Evolutionary conservation across 2,797 vertebrate species (phyloP).

Genomic region (Notamacropus eugenii): DNA sequence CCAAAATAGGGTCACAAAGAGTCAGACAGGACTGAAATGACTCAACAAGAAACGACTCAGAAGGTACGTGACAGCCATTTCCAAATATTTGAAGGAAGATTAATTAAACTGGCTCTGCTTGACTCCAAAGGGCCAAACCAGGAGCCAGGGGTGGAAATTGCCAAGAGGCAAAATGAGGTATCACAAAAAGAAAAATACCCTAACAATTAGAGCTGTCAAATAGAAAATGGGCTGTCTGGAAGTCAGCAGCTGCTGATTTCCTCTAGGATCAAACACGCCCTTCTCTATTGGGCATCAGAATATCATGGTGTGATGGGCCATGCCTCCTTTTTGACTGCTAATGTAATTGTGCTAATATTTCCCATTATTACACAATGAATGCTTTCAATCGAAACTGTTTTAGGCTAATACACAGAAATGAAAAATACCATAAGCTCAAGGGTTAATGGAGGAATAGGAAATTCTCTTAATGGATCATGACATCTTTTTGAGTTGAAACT

Average conservation of each 20-base stretch:
- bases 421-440: not conserved
- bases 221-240: not conserved
- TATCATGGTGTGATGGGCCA: not conserved
- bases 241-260: not conserved
- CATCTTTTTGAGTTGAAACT: not conserved
- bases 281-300: not conserved
- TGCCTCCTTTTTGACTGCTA: slow-evolving; percentile 1
- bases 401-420: slow-evolving; percentile 28
- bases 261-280: not conserved
- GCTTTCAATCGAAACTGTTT: slow-evolving; percentile 1
- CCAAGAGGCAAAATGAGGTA: not conserved
- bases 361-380: not conserved
- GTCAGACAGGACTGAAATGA: not conserved
- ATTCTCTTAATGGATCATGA: slow-evolving; percentile 19
- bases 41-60: not conserved
- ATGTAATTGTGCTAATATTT: slow-evolving; percentile 2
- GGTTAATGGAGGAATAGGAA: not conserved
- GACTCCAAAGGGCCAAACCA: too few relatives aligned
- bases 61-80: not conserved
- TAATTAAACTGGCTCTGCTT: not conserved
- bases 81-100: not conserved
- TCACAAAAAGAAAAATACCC: not conserved
- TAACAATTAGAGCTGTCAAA: not conserved
- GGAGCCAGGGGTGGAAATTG: not conserved
- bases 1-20: not conserved